Evolutionary conservation across 2,888 invertebrate genomes (phyloP).

Genomic region (Eupithecia dodoneata): DNA sequence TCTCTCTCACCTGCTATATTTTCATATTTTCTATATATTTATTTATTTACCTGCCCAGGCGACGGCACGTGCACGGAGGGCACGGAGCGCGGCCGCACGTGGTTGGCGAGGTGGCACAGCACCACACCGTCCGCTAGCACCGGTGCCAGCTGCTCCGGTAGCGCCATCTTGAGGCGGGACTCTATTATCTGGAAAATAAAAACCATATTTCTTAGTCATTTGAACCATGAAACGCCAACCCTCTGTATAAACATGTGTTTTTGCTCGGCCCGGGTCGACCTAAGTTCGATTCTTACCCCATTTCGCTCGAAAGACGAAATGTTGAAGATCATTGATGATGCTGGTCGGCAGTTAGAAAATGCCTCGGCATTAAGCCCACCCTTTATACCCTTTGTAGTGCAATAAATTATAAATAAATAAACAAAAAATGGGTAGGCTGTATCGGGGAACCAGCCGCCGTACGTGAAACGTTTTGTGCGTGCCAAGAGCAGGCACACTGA

Average conservation of each 20-base stretch:
- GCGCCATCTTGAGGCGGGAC: conserved; percentile 93
- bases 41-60: conserved; percentile 89
- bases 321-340: too few species aligned
- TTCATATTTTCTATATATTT: too few species aligned
- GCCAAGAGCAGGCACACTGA: neutral
- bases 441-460: neutral
- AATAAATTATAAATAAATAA: too few species aligned
- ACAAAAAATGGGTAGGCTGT: neutral
- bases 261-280: too few species aligned
- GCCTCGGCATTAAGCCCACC: too few species aligned
- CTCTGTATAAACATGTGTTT: too few species aligned
- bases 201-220: neutral
- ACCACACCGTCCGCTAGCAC: conserved; percentile 96
- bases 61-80: conserved; percentile 98
- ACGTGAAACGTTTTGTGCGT: neutral
- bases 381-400: too few species aligned
- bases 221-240: neutral
- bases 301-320: too few species aligned
- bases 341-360: too few species aligned
- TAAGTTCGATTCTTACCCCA: too few species aligned
- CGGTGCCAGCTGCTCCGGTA: conserved; percentile 93
- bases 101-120: conserved; percentile 96
- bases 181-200: conserved; percentile 90
- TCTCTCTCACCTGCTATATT: too few species aligned
- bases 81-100: conserved; percentile 95